Conservation (phyloP, 2,797 vertebrate species). For the Botia almorhae region DNA sequence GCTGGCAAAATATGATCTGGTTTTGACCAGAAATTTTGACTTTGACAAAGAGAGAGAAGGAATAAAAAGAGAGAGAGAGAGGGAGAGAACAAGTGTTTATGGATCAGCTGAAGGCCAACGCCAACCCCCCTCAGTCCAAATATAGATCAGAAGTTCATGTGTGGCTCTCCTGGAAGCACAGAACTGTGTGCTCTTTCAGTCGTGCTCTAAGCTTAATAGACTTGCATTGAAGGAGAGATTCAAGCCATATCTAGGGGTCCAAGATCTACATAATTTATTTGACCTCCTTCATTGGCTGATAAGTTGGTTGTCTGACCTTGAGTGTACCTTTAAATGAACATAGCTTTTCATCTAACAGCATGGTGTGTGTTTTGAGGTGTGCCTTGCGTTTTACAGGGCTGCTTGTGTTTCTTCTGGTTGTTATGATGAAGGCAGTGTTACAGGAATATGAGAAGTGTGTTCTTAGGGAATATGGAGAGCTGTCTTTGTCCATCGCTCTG, state of each 20-base stretch:
- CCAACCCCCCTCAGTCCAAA: conserved; percentile 37
- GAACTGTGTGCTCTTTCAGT: too few species aligned
- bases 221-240: too few species aligned
- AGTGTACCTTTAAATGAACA: conserved; percentile 3
- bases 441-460: conserved; percentile 65
- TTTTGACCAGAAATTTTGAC: conserved; percentile 48
- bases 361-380: conserved; percentile 48
- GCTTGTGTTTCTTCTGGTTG: conserved; percentile 69
- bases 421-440: conserved; percentile 70
- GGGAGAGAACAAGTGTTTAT: conserved; percentile 37
- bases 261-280: not conserved
- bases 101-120: conserved; percentile 41
- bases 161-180: conserved; percentile 15
- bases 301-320: conserved; percentile 15
- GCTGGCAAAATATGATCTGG: conserved; percentile 54
- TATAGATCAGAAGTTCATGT: conserved; percentile 47
- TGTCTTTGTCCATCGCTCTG: conserved; percentile 62
- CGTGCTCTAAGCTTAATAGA: too few species aligned
- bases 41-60: not conserved
- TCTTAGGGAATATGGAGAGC: conserved; percentile 17
- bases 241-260: too few species aligned
- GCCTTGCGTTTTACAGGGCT: conserved; percentile 68
- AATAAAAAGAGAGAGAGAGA: too few species aligned
- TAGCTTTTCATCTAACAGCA: not conserved
- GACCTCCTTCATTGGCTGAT: conserved; percentile 21